A percentile compares a stretch with the other conserved stretches of the same genome.
Evolutionary conservation across 2,888 invertebrate genomes (phyloP).

Genomic region (Spialia ferax): DNA sequence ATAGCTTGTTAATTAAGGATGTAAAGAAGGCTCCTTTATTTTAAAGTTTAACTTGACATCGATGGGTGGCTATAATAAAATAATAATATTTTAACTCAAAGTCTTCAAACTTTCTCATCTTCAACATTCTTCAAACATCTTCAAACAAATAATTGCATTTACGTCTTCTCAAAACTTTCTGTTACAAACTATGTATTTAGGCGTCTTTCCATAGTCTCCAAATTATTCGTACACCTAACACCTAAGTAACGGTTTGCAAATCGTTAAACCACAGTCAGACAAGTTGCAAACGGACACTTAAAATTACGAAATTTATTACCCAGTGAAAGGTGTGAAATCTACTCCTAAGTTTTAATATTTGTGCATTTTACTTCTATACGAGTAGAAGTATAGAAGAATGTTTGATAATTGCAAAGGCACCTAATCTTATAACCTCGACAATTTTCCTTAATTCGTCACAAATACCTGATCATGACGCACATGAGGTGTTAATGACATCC

Average conservation of each 20-base stretch:
- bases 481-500: too few relatives aligned
- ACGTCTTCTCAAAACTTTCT: neutral
- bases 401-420: too few relatives aligned
- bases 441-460: too few relatives aligned
- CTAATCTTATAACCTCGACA: too few relatives aligned
- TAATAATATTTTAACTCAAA: too few relatives aligned
- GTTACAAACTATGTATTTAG: neutral
- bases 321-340: neutral
- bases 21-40: too few relatives aligned
- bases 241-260: neutral
- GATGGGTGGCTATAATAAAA: too few relatives aligned
- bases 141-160: too few relatives aligned
- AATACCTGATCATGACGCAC: too few relatives aligned
- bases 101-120: too few relatives aligned
- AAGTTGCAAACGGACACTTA: constrained; percentile 2
- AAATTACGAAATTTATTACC: constrained; percentile 42
- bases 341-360: neutral
- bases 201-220: neutral
- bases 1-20: neutral
- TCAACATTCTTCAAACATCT: neutral
- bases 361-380: neutral
- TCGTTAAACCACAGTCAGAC: constrained; percentile 2
- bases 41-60: neutral
- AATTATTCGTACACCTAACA: neutral
- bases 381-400: neutral